phyloP scores from a whole-genome alignment of 2,888 invertebrate genomes.

The Itoplectis maculator region DNA sequence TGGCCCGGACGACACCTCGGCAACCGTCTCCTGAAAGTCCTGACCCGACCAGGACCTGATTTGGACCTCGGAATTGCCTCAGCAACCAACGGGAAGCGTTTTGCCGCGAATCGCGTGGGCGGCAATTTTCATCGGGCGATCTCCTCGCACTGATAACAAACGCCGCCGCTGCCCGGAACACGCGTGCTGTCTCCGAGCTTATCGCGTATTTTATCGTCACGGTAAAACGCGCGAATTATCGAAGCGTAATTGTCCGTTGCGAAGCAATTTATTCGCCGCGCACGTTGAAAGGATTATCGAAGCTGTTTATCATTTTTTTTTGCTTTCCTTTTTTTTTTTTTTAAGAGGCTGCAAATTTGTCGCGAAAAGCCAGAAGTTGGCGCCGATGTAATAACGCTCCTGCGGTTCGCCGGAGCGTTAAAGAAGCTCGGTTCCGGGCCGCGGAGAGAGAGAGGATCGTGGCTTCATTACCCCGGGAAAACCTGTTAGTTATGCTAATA shows the following conservation, averaged over 20 bases:
- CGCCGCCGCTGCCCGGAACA: neutral
- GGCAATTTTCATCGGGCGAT: conserved; percentile 45
- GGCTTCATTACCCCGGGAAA: conserved; percentile 80
- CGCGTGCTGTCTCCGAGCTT: no score
- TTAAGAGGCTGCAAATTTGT: conserved; percentile 49
- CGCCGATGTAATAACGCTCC: conserved; percentile 11
- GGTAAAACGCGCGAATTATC: conserved; percentile 11
- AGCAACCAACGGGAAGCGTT: conserved; percentile 52
- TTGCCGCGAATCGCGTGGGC: conserved; percentile 22
- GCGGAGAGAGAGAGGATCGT: no score
- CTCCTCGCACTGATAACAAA: conserved; percentile 1
- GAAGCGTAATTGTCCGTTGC: neutral
- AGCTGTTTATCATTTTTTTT: conserved; percentile 15
- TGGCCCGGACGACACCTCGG: neutral
- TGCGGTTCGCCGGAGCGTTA: conserved; percentile 41
- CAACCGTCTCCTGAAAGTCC: no score
- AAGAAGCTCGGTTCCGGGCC: conserved; percentile 56
- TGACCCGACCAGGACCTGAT: no score
- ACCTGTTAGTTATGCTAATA: conserved; percentile 84
- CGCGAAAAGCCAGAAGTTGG: conserved; percentile 27
- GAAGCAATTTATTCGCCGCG: conserved; percentile 2
- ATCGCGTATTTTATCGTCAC: conserved; percentile 39
- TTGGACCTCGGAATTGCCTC: no score
- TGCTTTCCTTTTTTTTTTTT: no score
- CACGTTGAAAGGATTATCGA: conserved; percentile 32